A percentile compares a stretch with the other conserved stretches of the same genome.
phyloP scores from a whole-genome alignment of 92 coral and sea anemone species.

The Porites lobata region DNA sequence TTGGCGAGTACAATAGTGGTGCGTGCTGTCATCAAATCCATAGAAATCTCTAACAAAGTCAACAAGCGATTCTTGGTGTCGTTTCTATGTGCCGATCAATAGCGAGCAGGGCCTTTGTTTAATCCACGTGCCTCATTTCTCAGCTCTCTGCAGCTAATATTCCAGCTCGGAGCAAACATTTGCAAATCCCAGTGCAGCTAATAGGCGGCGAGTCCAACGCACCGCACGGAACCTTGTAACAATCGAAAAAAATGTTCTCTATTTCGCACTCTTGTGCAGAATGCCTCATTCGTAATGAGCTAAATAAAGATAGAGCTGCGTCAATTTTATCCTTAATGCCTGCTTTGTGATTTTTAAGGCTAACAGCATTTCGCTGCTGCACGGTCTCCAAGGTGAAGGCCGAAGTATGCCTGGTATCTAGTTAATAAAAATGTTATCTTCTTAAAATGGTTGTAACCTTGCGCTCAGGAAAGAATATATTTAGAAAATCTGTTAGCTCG shows the following conservation, averaged over 20 bases:
- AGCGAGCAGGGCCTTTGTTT: constrained; percentile 26
- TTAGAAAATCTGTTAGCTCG: constrained; percentile 10
- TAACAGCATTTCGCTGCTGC: constrained; percentile 14
- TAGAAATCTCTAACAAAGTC: constrained; percentile 71
- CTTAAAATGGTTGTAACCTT: constrained; percentile 16
- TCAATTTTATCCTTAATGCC: neutral
- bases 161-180: constrained; percentile 31
- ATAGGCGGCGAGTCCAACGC: constrained; percentile 8
- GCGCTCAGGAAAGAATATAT: constrained; percentile 8
- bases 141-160: constrained; percentile 29
- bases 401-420: constrained; percentile 46
- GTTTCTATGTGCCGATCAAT: constrained; percentile 53
- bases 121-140: constrained; percentile 69
- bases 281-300: constrained; percentile 17
- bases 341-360: neutral
- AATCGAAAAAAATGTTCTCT: neutral
- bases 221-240: neutral
- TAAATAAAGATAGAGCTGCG: neutral
- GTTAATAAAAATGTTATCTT: constrained; percentile 31
- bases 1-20: constrained; percentile 75
- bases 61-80: constrained; percentile 58
- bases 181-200: constrained; percentile 31
- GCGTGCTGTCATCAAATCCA: constrained; percentile 74
- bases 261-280: constrained; percentile 10
- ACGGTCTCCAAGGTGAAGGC: constrained; percentile 45